Evolutionary conservation across 2,113 vertebrate genomes (phyloP), one percentile per base, ranked within the genome.

Genomic region (Eonycteris spelaea): DNA sequence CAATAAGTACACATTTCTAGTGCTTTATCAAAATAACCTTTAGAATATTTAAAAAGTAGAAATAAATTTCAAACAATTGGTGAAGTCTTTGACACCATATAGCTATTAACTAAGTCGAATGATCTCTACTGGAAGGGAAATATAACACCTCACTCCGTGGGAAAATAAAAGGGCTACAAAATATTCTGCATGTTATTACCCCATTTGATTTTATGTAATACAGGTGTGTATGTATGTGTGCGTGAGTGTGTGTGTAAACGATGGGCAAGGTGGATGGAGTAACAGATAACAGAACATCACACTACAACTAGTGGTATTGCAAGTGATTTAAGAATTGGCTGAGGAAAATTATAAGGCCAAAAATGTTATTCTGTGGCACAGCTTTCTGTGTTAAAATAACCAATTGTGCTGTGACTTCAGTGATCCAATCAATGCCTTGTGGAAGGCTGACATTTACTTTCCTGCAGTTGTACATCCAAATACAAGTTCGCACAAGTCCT

Each of bases 381-480:
- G 33, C 21, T 82, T 88, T 94, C 22, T 80, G 7, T 84, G 55
- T 74, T 75, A 94, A 68, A 90, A 96, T 88, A 96, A 71, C 40
- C 38, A 40, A 61, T 3, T 96, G 73, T 89, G 30, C 57, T 67
- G 28, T 87, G 30, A 95, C 15, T 90, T 95, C 53, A 40, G 45
- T 90, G 59, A 88, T 73, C n/a, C 51, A 84, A n/a, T 18, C 65
- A 51, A 43, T 73, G 71, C 33, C 67, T 65, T 87, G 30, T n/a
- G 21, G 84, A 95, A 91, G 94, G 59, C 45, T 95, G 84, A 61
- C 84, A 71, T 88, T 94, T 96, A 86, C 77, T 96, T 94, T 96
- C 73, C 86, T 93, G 51, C 9, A 38, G 75, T 1, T 91, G 28
- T 53, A 78, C 94, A 86, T 88, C 13, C 13, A 70, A 70, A 75